Percentiles rank a stretch among this genome's conserved stretches.
phyloP scores from a whole-genome alignment of 2,888 invertebrate genomes.

The Diabrotica balteata region DNA sequence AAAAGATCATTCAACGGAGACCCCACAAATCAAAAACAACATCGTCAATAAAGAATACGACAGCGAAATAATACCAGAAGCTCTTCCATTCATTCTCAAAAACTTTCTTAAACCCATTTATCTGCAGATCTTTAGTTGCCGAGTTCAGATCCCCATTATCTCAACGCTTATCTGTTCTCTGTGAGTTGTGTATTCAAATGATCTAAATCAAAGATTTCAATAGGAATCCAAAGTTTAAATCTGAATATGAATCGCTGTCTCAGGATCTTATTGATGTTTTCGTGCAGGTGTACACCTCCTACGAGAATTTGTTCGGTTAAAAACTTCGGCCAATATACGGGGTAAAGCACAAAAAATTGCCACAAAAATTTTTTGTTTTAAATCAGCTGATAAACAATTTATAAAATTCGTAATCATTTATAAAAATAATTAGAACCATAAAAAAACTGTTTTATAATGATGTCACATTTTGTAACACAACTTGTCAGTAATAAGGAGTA shows the following conservation, averaged over 20 bases:
- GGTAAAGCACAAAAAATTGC: not conserved
- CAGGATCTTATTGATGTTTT: slow-evolving; percentile 46
- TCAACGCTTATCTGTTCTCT: slow-evolving; percentile 38
- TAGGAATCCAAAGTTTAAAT: slow-evolving; percentile 41
- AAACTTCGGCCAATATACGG: slow-evolving; percentile 7
- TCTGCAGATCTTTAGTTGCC: slow-evolving; percentile 35
- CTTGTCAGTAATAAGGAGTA: too few species aligned
- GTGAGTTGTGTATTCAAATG: slow-evolving; percentile 39
- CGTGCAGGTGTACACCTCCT: slow-evolving; percentile 45
- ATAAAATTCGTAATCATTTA: too few species aligned
- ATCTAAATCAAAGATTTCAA: slow-evolving; percentile 44
- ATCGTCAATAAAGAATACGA: slow-evolving; percentile 26
- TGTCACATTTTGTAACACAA: too few species aligned
- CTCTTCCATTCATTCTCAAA: slow-evolving; percentile 31
- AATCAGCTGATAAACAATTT: not conserved
- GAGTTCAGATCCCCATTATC: slow-evolving; percentile 38
- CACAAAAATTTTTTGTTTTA: not conserved
- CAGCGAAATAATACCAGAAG: slow-evolving; percentile 37
- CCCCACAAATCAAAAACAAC: slow-evolving; percentile 22
- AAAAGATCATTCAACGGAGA: slow-evolving; percentile 32
- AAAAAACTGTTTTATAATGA: too few species aligned
- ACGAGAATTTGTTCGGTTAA: slow-evolving; percentile 28
- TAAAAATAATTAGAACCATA: too few species aligned
- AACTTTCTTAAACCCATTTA: slow-evolving; percentile 39
- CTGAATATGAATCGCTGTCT: slow-evolving; percentile 46